Conservation (phyloP, 2,888 invertebrate genomes). For the Eilema sororculum region DNA sequence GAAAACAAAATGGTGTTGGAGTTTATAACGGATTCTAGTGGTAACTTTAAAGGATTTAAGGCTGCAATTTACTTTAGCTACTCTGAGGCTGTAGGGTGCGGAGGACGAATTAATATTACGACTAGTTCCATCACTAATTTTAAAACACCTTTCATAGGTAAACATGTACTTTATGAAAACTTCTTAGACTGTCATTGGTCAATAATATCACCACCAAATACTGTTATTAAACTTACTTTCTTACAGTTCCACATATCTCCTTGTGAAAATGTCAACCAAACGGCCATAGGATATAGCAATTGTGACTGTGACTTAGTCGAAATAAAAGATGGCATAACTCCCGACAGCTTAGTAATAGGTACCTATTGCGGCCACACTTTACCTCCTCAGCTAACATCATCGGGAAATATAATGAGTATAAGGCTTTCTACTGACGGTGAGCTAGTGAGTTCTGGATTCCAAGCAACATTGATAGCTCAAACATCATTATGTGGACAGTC, state of each 20-base stretch:
- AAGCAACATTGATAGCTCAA: conserved; percentile 83
- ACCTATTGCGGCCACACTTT: conserved; percentile 89
- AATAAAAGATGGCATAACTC: conserved; percentile 90
- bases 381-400: conserved; percentile 87
- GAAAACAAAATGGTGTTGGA: conserved; percentile 87
- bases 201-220: conserved; percentile 87
- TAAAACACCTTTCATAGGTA: conserved; percentile 69
- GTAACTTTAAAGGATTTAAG: conserved; percentile 85
- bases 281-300: conserved; percentile 68
- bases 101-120: conserved; percentile 88
- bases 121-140: conserved; percentile 69
- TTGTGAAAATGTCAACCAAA: conserved; percentile 74
- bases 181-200: conserved; percentile 93
- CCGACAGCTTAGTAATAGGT: conserved; percentile 89
- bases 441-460: conserved; percentile 89
- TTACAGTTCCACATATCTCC: conserved; percentile 84
- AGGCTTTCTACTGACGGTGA: conserved; percentile 89
- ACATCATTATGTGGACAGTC: conserved; percentile 74
- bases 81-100: conserved; percentile 88
- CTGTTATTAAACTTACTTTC: conserved; percentile 88
- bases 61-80: conserved; percentile 88
- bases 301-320: conserved; percentile 92
- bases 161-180: conserved; percentile 86
- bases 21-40: conserved; percentile 75
- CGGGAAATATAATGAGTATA: conserved; percentile 88